Percentiles rank a stretch among this genome's conserved stretches.
Conservation (phyloP, 2,888 invertebrate species). For the Papilio gigon region DNA sequence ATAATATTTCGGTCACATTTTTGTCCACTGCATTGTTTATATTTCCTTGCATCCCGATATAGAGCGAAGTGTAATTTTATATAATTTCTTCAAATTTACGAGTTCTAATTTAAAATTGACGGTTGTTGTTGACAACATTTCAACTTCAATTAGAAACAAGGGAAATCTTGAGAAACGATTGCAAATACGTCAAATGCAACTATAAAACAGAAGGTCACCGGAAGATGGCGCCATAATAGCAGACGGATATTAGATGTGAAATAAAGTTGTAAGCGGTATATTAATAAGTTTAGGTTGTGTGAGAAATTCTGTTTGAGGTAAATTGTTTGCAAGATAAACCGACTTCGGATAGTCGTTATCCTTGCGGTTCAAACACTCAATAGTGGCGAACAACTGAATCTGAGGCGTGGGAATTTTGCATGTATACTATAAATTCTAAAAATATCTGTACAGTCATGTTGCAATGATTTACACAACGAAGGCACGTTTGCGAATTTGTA, state of each 20-base stretch:
- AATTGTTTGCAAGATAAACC: conserved; percentile 31
- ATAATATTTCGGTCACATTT: no score
- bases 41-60: no score
- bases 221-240: conserved; percentile 22
- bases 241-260: conserved; percentile 20
- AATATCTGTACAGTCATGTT: not conserved
- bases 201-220: conserved; percentile 12
- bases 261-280: not conserved
- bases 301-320: conserved; percentile 21
- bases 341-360: conserved; percentile 32
- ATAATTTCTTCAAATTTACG: not conserved
- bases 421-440: not conserved
- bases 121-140: not conserved
- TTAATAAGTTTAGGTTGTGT: conserved; percentile 15
- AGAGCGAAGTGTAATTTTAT: no score
- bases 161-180: not conserved
- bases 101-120: not conserved
- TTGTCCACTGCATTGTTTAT: no score
- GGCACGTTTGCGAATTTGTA: not conserved
- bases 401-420: conserved; percentile 22
- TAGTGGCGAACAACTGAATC: not conserved
- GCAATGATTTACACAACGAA: not conserved
- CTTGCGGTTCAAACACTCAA: conserved; percentile 31
- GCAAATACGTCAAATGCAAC: not conserved
- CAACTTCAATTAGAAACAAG: not conserved